Evolutionary conservation across 2,797 vertebrate genomes (phyloP), one percentile per base, ranked within the genome.

Genomic region (Manis pentadactyla): DNA sequence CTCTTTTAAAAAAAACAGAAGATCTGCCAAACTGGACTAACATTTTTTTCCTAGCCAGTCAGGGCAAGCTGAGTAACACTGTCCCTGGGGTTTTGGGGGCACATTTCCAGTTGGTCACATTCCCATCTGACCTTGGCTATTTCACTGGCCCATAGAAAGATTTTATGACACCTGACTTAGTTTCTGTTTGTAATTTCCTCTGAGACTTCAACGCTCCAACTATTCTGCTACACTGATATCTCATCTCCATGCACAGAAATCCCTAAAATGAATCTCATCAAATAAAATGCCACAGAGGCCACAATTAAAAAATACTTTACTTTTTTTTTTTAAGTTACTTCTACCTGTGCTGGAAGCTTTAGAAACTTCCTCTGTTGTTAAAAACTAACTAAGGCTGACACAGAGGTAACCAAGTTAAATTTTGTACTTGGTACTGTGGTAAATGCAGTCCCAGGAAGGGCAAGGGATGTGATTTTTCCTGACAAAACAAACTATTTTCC

Each of bases 281-380:
- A 93, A 64, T 34, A 34, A 88, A 59, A 81, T 23, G 17, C 39
- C 75, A 92, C 39, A n/a, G 14, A 81, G 79, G 37, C 7, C 15
- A 63, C 46, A 71, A 85, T 27, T 46, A 31, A 93, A 88, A 93
- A 88, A 68, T 10, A 31, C 6, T 39, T 64, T 17, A 17, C 13
- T n/a, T 66, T 73, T 42, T 9, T 74, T 10, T 61, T 37, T 75
- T 49, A 90, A 55, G 31, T 37, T 68, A 49, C 79, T 53, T 81
- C 25, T 69, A 66, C 21, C 78, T 95, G 61, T 69, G 86, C 68
- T 10, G 13, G 49, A 79, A 51, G 7, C 34, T 69, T 75, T 78
- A 75, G 64, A 93, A 75, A 90, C 14, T 63, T 95, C 66, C 31
- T 88, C 49, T 85, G 42, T 39, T 79, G 14, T 83, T 78, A 64